Evolutionary conservation across 2,113 vertebrate genomes (phyloP).

Genomic region (Antechinus flavipes): DNA sequence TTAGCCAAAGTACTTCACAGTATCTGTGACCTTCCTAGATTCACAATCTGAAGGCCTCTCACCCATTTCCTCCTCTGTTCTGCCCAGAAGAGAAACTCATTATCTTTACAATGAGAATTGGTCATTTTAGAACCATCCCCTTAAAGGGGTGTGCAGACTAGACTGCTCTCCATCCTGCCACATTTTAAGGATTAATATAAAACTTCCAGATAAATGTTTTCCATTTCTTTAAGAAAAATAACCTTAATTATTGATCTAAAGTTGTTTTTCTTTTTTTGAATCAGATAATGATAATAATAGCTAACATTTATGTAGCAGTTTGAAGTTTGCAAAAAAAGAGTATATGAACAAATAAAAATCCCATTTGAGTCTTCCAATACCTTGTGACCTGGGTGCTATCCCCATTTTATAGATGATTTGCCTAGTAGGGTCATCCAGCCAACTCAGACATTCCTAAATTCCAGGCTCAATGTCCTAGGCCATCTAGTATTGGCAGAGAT

Average conservation of each 20-base stretch:
- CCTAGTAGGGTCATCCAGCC: not conserved
- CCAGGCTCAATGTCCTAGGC: not conserved
- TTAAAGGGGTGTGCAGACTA: not conserved
- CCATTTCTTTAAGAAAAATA: not conserved
- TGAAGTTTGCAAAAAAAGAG: not conserved
- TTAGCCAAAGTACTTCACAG: not conserved
- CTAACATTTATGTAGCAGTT: not conserved
- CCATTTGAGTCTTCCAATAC: not conserved
- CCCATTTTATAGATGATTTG: not conserved
- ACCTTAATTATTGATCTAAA: not conserved
- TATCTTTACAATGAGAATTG: not conserved
- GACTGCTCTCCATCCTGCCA: not conserved
- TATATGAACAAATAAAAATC: not conserved
- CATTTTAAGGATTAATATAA: not conserved
- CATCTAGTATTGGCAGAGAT: not conserved
- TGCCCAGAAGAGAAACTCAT: not conserved
- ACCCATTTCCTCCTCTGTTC: not conserved
- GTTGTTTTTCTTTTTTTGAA: not conserved
- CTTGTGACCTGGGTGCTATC: not conserved
- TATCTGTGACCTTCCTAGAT: not conserved
- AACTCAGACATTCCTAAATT: not conserved
- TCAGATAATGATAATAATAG: not conserved
- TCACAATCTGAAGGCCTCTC: not conserved
- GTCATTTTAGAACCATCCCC: not conserved
- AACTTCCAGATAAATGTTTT: not conserved